Conservation (phyloP, 2,797 vertebrate species). For the Astyanax mexicanus region DNA sequence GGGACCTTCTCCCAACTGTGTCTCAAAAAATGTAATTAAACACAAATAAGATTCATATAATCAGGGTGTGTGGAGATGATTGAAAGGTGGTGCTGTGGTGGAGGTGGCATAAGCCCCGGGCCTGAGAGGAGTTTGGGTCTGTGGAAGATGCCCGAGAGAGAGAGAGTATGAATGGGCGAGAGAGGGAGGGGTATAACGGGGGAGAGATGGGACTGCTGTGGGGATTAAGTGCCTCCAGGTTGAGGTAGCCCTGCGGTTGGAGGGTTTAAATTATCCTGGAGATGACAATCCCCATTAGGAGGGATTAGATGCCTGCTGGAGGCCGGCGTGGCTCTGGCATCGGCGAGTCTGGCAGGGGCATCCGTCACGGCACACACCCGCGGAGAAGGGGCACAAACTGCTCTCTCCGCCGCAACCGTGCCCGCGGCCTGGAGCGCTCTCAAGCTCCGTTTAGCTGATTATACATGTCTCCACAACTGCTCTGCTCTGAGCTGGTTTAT, state of each 20-base stretch:
- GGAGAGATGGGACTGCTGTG: slow-evolving; percentile 64
- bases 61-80: slow-evolving; percentile 77
- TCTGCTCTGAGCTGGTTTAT: background rate
- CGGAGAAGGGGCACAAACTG: slow-evolving; percentile 78
- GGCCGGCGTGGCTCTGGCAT: slow-evolving; percentile 76
- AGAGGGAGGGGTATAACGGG: slow-evolving; percentile 9
- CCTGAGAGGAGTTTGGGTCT: slow-evolving; percentile 45
- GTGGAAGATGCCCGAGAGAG: slow-evolving; percentile 49
- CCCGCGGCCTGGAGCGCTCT: background rate
- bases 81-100: slow-evolving; percentile 82
- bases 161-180: slow-evolving; percentile 9
- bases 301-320: slow-evolving; percentile 85
- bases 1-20: slow-evolving; percentile 81
- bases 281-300: slow-evolving; percentile 87
- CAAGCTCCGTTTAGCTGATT: slow-evolving; percentile 2
- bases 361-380: slow-evolving; percentile 78
- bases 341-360: slow-evolving; percentile 77
- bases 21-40: slow-evolving; percentile 88
- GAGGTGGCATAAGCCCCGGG: slow-evolving; percentile 70
- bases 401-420: slow-evolving; percentile 56
- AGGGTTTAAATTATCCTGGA: slow-evolving; percentile 86
- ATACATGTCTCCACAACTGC: background rate
- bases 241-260: slow-evolving; percentile 79
- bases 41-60: slow-evolving; percentile 84
- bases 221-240: slow-evolving; percentile 80